Evolutionary conservation across 92 coral and sea anemone species (phyloP).

Genomic region (Epizoanthus rinbou): DNA sequence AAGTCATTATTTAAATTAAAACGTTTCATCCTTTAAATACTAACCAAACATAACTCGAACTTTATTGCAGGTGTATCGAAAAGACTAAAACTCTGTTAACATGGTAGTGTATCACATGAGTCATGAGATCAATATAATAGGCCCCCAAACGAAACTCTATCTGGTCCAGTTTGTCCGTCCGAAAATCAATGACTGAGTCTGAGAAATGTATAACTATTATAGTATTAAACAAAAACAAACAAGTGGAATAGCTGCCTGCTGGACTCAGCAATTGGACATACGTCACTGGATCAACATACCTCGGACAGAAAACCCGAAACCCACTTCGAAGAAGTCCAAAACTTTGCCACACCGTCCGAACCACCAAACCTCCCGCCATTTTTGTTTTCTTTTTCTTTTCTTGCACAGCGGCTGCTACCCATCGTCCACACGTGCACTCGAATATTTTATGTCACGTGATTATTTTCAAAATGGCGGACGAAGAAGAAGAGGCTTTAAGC

Average conservation of each 20-base stretch:
- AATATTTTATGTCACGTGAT: conserved; percentile 14
- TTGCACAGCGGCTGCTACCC: conserved; percentile 25
- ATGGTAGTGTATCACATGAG: too few relatives aligned
- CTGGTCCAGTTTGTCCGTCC: too few relatives aligned
- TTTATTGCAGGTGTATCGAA: too few relatives aligned
- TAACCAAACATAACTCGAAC: too few relatives aligned
- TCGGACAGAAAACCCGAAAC: not conserved
- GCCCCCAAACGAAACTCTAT: too few relatives aligned
- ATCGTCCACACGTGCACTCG: not conserved
- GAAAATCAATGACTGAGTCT: too few relatives aligned
- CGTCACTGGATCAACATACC: conserved; percentile 5
- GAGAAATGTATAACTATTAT: too few relatives aligned
- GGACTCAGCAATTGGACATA: not conserved
- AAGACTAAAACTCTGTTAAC: too few relatives aligned
- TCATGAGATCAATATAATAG: too few relatives aligned
- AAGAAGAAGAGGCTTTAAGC: not conserved
- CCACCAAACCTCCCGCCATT: conserved; percentile 30
- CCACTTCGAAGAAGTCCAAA: not conserved
- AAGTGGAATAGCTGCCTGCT: not conserved
- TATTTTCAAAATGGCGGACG: conserved; percentile 32
- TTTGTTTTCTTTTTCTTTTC: not conserved
- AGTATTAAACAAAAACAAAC: not conserved
- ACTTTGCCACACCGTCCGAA: conserved; percentile 8
- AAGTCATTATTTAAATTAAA: too few relatives aligned
- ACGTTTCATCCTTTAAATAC: too few relatives aligned